Conservation (phyloP, 2,888 invertebrate genomes). For the Cantharis rustica region DNA sequence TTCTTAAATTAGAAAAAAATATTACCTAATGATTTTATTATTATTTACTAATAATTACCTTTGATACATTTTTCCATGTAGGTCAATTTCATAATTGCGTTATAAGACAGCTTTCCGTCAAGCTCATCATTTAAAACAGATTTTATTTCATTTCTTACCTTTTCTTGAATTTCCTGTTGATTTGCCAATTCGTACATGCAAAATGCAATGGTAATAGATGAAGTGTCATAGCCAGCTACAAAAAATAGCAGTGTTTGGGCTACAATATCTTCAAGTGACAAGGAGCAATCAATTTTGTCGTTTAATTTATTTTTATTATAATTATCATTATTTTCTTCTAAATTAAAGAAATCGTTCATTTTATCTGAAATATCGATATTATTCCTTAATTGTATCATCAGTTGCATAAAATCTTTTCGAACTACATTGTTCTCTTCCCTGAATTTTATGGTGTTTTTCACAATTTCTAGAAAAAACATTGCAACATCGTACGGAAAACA, state of each 20-base stretch:
- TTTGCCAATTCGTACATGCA: neutral
- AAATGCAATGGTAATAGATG: constrained; percentile 33
- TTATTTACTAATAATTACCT: neutral
- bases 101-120: constrained; percentile 50
- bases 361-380: neutral
- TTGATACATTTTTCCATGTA: neutral
- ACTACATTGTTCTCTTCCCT: neutral
- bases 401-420: neutral
- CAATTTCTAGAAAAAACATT: neutral
- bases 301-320: neutral
- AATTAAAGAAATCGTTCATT: neutral
- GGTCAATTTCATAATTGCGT: constrained; percentile 53
- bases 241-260: neutral
- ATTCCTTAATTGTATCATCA: neutral
- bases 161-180: constrained; percentile 52
- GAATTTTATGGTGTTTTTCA: neutral
- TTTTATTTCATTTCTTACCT: constrained; percentile 51
- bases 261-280: neutral
- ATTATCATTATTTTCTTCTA: neutral
- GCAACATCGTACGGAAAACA: neutral
- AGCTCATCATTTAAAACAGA: constrained; percentile 39
- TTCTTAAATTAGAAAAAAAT: neutral
- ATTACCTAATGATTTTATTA: neutral
- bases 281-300: neutral
- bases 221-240: neutral